Conservation (phyloP, 2,888 invertebrate species). For the Leptopilina drosophilae region DNA sequence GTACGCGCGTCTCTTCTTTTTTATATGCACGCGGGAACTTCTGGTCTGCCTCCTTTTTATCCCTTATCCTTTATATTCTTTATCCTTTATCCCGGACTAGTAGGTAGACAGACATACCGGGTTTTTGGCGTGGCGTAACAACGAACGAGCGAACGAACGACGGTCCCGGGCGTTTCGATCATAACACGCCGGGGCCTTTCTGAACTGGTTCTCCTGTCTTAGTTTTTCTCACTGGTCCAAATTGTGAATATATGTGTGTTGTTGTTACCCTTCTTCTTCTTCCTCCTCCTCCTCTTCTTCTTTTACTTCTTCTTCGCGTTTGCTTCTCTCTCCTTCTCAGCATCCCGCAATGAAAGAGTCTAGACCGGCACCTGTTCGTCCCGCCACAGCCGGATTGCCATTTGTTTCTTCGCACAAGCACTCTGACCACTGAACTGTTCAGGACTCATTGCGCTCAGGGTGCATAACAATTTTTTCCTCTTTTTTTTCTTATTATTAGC, state of each 20-base stretch:
- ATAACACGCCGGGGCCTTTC: constrained; percentile 65
- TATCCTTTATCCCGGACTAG: constrained; percentile 65
- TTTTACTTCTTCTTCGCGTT: neutral
- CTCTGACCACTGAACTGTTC: constrained; percentile 36
- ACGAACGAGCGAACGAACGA: constrained; percentile 41
- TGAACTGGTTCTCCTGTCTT: constrained; percentile 70
- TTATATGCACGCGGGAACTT: constrained; percentile 51
- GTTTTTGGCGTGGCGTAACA: constrained; percentile 41
- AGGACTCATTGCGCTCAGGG: neutral
- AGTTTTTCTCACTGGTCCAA: constrained; percentile 60
- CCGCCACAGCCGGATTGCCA: constrained; percentile 59
- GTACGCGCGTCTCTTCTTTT: constrained; percentile 25
- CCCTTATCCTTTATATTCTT: constrained; percentile 68
- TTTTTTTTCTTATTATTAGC: too few species aligned
- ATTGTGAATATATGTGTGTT: constrained; percentile 20
- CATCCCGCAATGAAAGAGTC: constrained; percentile 69
- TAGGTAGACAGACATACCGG: constrained; percentile 57
- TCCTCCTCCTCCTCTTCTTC: neutral
- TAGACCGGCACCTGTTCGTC: constrained; percentile 75
- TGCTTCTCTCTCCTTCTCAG: constrained; percentile 50
- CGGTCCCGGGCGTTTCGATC: constrained; percentile 60
- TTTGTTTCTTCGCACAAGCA: constrained; percentile 64
- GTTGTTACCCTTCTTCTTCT: neutral
- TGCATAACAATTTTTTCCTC: neutral
- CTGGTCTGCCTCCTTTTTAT: constrained; percentile 65